phyloP scores from a whole-genome alignment of 2,113 vertebrate genomes.

The Paramisgurnus dabryanus region DNA sequence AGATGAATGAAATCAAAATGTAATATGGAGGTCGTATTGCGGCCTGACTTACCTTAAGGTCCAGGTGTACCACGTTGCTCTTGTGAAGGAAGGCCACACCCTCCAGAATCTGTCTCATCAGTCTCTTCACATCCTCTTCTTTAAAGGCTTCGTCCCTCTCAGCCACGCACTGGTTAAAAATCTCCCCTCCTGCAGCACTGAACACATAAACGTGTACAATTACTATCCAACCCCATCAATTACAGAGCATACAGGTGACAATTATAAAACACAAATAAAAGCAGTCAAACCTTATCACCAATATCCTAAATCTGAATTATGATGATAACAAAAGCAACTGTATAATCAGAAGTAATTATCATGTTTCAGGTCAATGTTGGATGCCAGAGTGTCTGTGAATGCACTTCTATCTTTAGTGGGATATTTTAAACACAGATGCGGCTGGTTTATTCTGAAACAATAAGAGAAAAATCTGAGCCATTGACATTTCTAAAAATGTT shows the following conservation, averaged over 20 bases:
- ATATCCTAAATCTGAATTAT: constrained; percentile 15
- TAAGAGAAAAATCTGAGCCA: neutral
- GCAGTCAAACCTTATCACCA: too few species aligned
- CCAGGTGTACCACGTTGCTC: constrained; percentile 74
- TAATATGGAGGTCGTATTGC: too few species aligned
- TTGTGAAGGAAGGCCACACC: constrained; percentile 74
- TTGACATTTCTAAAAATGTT: constrained; percentile 21
- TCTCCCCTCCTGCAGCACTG: constrained; percentile 78
- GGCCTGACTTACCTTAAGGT: constrained; percentile 70
- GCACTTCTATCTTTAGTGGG: neutral
- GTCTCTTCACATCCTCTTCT: constrained; percentile 73
- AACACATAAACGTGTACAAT: constrained; percentile 1
- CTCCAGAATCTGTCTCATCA: constrained; percentile 77
- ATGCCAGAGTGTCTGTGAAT: neutral
- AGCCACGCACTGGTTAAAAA: constrained; percentile 77
- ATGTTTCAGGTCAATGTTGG: neutral
- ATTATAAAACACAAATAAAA: neutral
- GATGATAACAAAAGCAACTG: neutral
- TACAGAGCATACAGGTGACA: neutral
- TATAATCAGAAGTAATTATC: neutral
- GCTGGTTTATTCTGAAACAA: neutral
- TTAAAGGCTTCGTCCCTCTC: constrained; percentile 74
- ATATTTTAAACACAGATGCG: neutral
- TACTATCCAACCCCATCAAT: neutral
- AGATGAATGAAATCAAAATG: neutral